Conservation (phyloP, 2,797 vertebrate species). For the Molothrus ater region DNA sequence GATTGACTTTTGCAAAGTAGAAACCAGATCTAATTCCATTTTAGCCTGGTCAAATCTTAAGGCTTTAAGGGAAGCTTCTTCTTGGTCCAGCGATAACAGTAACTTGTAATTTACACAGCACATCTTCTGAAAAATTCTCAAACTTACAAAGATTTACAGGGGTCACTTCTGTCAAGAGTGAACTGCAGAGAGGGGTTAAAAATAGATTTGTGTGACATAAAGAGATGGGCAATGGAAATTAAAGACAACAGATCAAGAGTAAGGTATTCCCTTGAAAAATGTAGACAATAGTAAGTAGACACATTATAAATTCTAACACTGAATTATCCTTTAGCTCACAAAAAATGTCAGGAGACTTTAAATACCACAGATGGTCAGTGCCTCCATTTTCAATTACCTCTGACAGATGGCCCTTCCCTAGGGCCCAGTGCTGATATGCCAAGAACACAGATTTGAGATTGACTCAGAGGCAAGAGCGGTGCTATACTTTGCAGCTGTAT, state of each 20-base stretch:
- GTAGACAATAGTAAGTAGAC: background rate
- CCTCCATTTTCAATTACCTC: background rate
- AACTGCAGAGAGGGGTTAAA: background rate
- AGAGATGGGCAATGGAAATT: background rate
- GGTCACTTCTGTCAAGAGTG: background rate
- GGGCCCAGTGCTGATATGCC: background rate
- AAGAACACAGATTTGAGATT: background rate
- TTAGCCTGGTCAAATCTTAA: background rate
- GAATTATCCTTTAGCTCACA: background rate
- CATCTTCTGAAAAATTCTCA: background rate
- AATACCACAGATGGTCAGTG: constrained; percentile 23
- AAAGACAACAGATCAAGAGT: background rate
- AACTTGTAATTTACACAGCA: background rate
- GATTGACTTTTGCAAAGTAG: background rate
- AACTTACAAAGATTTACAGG: background rate
- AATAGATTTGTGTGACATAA: background rate
- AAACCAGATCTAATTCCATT: background rate
- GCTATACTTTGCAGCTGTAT: background rate
- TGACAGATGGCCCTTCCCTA: constrained; percentile 4
- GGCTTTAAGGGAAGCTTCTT: background rate
- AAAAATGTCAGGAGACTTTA: background rate
- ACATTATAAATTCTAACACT: background rate
- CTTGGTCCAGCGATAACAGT: background rate
- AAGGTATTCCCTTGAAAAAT: background rate
- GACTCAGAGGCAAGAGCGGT: background rate